These are phyloP conservation scores for Tribolium madens DNA, from an alignment of 1,140 invertebrate genomes.

Conservation along the genomic window DNA sequence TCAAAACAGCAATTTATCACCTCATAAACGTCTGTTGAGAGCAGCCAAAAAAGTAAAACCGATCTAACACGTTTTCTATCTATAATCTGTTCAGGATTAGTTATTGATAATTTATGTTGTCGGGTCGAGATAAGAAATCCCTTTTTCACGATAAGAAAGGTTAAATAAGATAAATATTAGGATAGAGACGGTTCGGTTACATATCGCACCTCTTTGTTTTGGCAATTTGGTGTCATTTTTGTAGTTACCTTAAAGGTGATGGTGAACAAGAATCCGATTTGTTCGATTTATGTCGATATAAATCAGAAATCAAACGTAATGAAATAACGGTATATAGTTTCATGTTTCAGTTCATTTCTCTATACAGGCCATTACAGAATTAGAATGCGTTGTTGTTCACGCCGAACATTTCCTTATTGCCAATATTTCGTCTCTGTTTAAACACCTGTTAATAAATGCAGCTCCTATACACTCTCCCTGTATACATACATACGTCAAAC, in stretches of 20 bases:
- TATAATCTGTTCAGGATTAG: conserved; percentile 16
- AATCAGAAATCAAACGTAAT: conserved; percentile 7
- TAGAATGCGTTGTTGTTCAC: conserved; percentile 30
- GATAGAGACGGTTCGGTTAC: neutral
- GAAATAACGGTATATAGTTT: conserved; percentile 22
- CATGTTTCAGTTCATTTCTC: conserved; percentile 14
- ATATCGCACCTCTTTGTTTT: conserved; percentile 2
- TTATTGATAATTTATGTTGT: conserved; percentile 25
- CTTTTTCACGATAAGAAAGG: conserved; percentile 19
- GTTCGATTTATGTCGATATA: neutral
- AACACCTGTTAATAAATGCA: conserved; percentile 28
- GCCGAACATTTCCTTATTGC: conserved; percentile 35
- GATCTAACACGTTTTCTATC: neutral
- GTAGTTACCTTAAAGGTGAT: no score
- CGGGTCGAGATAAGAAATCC: conserved; percentile 1
- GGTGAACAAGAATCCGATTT: neutral
- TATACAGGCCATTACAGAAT: conserved; percentile 25
- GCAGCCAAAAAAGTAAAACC: neutral
- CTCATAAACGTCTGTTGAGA: conserved; percentile 9
- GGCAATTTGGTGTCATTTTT: conserved; percentile 7
- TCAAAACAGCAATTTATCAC: conserved; percentile 4
- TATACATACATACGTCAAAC: no score
- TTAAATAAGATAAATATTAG: conserved; percentile 4
- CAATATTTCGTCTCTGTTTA: conserved; percentile 22
- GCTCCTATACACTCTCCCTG: neutral